phyloP scores from a whole-genome alignment of 2,888 invertebrate genomes.

The Papilio protenor region DNA sequence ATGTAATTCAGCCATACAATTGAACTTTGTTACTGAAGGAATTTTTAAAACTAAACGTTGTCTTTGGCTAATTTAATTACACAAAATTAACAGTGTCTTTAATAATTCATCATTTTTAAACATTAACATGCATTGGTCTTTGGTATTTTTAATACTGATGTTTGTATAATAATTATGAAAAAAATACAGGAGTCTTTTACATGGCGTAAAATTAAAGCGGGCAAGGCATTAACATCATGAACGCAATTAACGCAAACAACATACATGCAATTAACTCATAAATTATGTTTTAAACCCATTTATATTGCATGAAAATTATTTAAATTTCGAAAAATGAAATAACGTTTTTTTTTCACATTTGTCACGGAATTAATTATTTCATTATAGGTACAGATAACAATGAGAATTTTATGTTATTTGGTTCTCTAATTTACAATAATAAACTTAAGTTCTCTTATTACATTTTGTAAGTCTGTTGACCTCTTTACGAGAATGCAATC shows the following conservation, averaged over 20 bases:
- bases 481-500: too few species aligned
- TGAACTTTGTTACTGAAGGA: background rate
- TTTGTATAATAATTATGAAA: background rate
- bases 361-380: background rate
- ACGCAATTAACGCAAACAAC: slow-evolving; percentile 30
- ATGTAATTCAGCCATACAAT: background rate
- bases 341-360: background rate
- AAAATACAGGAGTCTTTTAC: background rate
- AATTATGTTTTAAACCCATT: slow-evolving; percentile 25
- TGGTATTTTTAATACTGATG: too few species aligned
- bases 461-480: background rate
- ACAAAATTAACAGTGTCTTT: too few species aligned
- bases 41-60: background rate
- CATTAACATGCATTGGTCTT: too few species aligned
- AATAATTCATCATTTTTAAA: too few species aligned
- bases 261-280: slow-evolving; percentile 34
- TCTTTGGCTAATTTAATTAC: background rate
- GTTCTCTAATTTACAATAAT: too few species aligned
- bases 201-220: slow-evolving; percentile 14
- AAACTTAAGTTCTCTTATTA: background rate
- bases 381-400: background rate
- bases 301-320: slow-evolving; percentile 21
- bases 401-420: too few species aligned
- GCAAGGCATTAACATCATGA: slow-evolving; percentile 22
- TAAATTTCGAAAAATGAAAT: background rate